Percentiles rank a stretch among this genome's conserved stretches.
Evolutionary conservation across 2,797 vertebrate species (phyloP).

Genomic region (Hippoglossus hippoglossus): DNA sequence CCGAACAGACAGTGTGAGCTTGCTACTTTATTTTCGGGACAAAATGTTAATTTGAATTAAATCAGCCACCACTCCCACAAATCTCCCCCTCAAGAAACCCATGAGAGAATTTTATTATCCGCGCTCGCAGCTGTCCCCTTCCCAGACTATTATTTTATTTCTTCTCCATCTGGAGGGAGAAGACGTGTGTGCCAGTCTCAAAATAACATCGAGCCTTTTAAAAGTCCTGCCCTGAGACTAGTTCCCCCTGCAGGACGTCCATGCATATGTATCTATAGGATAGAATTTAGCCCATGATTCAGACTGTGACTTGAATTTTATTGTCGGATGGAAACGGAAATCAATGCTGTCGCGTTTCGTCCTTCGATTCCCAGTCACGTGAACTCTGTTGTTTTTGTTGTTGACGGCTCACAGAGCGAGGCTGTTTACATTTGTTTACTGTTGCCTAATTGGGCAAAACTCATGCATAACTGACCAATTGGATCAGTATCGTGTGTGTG

Average conservation of each 20-base stretch:
- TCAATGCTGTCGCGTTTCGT: not conserved
- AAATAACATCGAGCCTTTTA: slow-evolving; percentile 47
- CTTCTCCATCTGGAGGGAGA: slow-evolving; percentile 59
- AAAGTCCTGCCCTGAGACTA: slow-evolving; percentile 19
- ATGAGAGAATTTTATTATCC: slow-evolving; percentile 50
- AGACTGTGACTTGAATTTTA: not conserved
- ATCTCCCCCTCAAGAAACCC: slow-evolving; percentile 44
- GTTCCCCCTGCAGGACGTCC: not conserved
- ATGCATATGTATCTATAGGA: not conserved
- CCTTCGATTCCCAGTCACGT: not conserved
- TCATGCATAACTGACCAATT: slow-evolving; percentile 39
- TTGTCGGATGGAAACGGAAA: not conserved
- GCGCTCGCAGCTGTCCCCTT: slow-evolving; percentile 42
- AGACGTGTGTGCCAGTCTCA: slow-evolving; percentile 33
- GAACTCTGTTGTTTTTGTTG: slow-evolving; percentile 6
- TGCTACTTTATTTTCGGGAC: slow-evolving; percentile 11
- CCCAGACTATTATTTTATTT: slow-evolving; percentile 48
- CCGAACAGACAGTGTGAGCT: not conserved
- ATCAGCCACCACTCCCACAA: slow-evolving; percentile 37
- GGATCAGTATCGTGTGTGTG: slow-evolving; percentile 25
- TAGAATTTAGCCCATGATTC: not conserved
- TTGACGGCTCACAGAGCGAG: slow-evolving; percentile 5
- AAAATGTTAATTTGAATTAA: slow-evolving; percentile 55
- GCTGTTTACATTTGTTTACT: slow-evolving; percentile 47
- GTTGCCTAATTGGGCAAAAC: slow-evolving; percentile 42